Base-by-base conservation (phyloP, 2,888 invertebrate species). In the Drosophila anceps region DNA sequence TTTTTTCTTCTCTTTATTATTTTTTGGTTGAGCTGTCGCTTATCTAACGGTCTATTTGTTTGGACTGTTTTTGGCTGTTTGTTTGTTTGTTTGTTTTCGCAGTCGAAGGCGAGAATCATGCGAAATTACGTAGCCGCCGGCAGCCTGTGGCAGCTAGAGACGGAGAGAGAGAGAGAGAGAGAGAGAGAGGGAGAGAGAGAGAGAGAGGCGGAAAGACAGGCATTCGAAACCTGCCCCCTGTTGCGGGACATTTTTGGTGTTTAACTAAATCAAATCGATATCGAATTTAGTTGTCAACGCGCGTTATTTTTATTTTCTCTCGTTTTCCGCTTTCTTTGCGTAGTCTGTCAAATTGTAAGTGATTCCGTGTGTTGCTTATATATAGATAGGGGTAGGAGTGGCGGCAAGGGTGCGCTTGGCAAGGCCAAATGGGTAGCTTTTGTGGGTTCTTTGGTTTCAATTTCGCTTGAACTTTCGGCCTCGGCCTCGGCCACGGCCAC, bases 241-340 rank as follows among this genome's bases (percentile, higher is more conserved):
- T 43, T 57, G 57, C 18, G 63, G 66, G 70, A 71, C 73, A 73
- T 80, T 84, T 84, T 82, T 69, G 66, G 53, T 85, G 82, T 79
- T 89, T 90, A 89, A 87, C 90, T 89, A 88, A 88, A 89, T 86
- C 90, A 86, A 86, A 86, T 90, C 85, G 85, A 86, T 86, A 88
- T 86, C 79, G 85, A 86, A 86, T 86, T 88, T 84, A 86, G 88
- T 87, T 89, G 85, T 86, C 85, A 86, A 73, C 84, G 74, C 76
- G 63, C 58, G 55, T 69, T 67, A 76, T 80, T 78, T 79, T 73
- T 75, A 18, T 53, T 64, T 44, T 64, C n/a, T 18, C 46, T 20
- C n/a, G 35, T 9, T 12, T 12, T 12, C n/a, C 18, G n/a, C 18
- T 57, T 10, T 41, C 33, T 31, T 24, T 29, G 31, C 39, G 29